These are phyloP conservation scores for Scaptomyza pallida DNA, from an alignment of 1,140 invertebrate species.

Conservation along the genomic window DNA sequence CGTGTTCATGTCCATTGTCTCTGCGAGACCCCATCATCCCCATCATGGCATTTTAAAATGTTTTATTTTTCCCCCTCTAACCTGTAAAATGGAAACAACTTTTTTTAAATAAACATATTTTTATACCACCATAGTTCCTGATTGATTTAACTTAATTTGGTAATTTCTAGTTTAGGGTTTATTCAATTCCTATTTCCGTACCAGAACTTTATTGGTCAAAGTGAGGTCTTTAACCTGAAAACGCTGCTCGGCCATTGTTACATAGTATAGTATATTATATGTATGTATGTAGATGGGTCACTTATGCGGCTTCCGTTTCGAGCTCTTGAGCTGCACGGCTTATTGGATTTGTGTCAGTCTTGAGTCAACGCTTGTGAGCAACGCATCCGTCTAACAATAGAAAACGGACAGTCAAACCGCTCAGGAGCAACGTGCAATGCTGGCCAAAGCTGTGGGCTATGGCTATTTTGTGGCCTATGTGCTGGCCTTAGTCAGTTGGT, in stretches of 20 bases:
- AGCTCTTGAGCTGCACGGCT: constrained; percentile 36
- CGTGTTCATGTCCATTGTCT: constrained; percentile 66
- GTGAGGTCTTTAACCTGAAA: constrained; percentile 72
- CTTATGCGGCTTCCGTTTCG: constrained; percentile 61
- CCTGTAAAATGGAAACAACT: constrained; percentile 43
- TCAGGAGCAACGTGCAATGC: constrained; percentile 43
- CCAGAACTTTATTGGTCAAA: not conserved
- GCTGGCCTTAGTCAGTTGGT: constrained; percentile 44
- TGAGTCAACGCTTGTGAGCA: constrained; percentile 43
- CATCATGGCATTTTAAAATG: constrained; percentile 25
- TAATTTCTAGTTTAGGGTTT: not conserved
- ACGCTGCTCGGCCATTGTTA: not conserved
- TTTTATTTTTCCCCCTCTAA: constrained; percentile 12
- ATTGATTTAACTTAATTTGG: not conserved
- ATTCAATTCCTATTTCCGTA: not conserved
- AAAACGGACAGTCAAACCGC: constrained; percentile 11
- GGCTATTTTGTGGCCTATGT: constrained; percentile 63
- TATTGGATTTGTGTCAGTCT: constrained; percentile 77
- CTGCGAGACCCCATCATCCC: constrained; percentile 65
- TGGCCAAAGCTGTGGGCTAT: constrained; percentile 53
- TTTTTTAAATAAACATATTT: constrained; percentile 78
- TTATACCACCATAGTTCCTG: constrained; percentile 51
- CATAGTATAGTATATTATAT: constrained; percentile 42
- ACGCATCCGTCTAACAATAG: constrained; percentile 26
- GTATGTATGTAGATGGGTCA: constrained; percentile 41